These are phyloP conservation scores for Drosophila mauritiana DNA, from an alignment of 1,140 invertebrate species.

Conservation along the genomic window DNA sequence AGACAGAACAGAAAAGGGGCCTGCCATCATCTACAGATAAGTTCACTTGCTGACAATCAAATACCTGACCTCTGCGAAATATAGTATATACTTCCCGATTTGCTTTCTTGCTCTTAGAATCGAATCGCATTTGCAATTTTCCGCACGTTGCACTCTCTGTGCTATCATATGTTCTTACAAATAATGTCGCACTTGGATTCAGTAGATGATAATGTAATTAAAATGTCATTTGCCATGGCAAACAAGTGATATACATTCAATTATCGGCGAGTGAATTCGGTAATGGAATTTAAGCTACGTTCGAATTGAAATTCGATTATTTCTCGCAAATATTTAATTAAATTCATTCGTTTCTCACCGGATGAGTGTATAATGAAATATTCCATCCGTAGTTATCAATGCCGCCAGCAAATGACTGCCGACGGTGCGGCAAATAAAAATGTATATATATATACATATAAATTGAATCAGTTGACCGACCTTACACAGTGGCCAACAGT, in stretches of 20 bases:
- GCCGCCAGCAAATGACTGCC: background rate
- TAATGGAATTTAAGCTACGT: slow-evolving; percentile 51
- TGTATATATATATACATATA: slow-evolving; percentile 3
- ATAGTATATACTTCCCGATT: slow-evolving; percentile 11
- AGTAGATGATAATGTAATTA: slow-evolving; percentile 55
- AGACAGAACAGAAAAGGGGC: background rate
- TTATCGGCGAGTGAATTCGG: slow-evolving; percentile 38
- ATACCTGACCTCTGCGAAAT: slow-evolving; percentile 13
- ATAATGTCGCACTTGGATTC: slow-evolving; percentile 36
- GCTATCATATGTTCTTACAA: slow-evolving; percentile 3
- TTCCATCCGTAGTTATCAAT: slow-evolving; percentile 24
- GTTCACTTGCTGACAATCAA: slow-evolving; percentile 33
- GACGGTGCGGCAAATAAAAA: background rate
- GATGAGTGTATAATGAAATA: slow-evolving; percentile 38
- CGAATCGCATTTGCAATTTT: slow-evolving; percentile 47
- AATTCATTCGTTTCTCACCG: slow-evolving; percentile 25
- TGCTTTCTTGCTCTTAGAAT: slow-evolving; percentile 6
- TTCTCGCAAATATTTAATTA: slow-evolving; percentile 53
- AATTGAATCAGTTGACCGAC: slow-evolving; percentile 30
- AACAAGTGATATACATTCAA: slow-evolving; percentile 54
- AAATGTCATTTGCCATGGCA: slow-evolving; percentile 49
- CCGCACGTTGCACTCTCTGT: slow-evolving; percentile 38
- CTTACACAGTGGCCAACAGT: slow-evolving; percentile 22
- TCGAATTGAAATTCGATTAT: slow-evolving; percentile 61
- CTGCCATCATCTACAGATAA: slow-evolving; percentile 17